Percentiles rank a stretch among this genome's conserved stretches.
These are phyloP conservation scores for Stegophylla sp. DNA, from an alignment of 2,888 invertebrate genomes.

Conservation along the genomic window DNA sequence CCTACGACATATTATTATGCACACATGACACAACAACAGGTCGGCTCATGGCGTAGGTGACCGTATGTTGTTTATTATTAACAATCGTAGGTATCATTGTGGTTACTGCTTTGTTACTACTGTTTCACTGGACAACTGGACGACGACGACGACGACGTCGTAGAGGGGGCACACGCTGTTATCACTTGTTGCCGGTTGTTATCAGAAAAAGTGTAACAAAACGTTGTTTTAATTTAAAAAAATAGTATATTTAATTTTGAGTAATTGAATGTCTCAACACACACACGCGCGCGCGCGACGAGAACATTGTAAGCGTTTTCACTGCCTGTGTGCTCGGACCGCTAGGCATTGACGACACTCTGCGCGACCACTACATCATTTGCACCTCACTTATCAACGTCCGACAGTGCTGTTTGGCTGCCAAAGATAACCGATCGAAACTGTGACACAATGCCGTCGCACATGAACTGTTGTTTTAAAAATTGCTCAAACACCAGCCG, in stretches of 20 bases:
- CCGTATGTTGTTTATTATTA: no score
- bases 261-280: background rate
- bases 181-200: slow-evolving; percentile 43
- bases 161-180: slow-evolving; percentile 18
- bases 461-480: slow-evolving; percentile 58
- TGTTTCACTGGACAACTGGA: background rate
- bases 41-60: no score
- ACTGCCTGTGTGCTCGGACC: no score
- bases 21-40: no score
- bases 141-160: slow-evolving; percentile 42
- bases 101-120: no score
- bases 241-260: slow-evolving; percentile 32
- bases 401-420: slow-evolving; percentile 12
- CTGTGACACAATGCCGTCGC: slow-evolving; percentile 50
- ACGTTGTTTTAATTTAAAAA: slow-evolving; percentile 58
- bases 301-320: no score
- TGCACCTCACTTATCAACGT: background rate
- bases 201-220: slow-evolving; percentile 51
- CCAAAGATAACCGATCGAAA: no score
- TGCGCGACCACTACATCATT: background rate
- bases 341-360: background rate
- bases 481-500: slow-evolving; percentile 51
- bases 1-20: no score
- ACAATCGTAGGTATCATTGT: no score
- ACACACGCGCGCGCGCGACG: background rate